These are phyloP conservation scores for Sesamia nonagrioides DNA, from an alignment of 1,140 invertebrate genomes.

Conservation along the genomic window DNA sequence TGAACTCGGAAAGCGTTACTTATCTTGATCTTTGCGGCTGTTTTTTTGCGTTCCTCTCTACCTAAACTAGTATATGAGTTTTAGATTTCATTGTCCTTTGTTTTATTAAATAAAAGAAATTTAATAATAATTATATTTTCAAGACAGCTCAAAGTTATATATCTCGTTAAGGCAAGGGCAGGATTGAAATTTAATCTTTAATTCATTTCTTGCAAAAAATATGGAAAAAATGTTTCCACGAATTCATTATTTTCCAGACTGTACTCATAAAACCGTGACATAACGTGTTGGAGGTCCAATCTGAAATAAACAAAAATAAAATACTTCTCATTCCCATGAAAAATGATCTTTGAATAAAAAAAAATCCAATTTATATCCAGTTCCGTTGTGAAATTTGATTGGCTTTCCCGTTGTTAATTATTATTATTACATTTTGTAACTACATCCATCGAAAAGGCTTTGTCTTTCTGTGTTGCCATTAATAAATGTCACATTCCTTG, in stretches of 20 bases:
- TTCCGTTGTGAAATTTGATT: conserved; percentile 23
- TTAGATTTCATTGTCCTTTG: no score
- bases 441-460: conserved; percentile 8
- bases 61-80: no score
- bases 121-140: no score
- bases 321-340: neutral
- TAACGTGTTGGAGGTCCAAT: neutral
- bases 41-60: no score
- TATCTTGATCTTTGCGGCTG: no score
- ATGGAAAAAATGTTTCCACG: neutral
- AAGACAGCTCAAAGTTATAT: no score
- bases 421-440: conserved; percentile 22
- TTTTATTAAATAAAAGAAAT: no score
- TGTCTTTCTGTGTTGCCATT: neutral
- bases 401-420: conserved; percentile 18
- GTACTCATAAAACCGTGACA: conserved; percentile 7
- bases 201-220: neutral
- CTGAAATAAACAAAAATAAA: conserved; percentile 10
- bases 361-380: conserved; percentile 17
- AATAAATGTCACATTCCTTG: neutral
- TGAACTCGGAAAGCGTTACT: no score
- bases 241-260: neutral
- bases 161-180: no score
- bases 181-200: no score
- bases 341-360: conserved; percentile 18